Conservation (phyloP, 2,888 invertebrate species). For the Anagyrus pseudococci region DNA sequence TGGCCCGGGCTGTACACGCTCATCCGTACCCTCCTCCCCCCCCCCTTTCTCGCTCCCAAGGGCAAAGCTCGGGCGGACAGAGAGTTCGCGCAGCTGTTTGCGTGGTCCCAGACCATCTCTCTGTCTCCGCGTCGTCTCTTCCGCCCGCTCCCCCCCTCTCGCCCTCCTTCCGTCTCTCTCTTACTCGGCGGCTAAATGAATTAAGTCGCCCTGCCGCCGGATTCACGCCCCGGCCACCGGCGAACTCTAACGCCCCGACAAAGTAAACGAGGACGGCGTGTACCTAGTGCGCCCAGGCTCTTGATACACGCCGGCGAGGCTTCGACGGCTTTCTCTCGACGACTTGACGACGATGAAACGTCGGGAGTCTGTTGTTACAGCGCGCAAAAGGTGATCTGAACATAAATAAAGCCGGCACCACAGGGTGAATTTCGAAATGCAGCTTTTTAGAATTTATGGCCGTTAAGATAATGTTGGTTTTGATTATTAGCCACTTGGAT, state of each 20-base stretch:
- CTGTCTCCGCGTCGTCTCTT: background rate
- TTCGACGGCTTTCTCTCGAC: too few relatives aligned
- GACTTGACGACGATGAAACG: too few relatives aligned
- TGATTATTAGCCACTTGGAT: too few relatives aligned
- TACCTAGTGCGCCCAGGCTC: too few relatives aligned
- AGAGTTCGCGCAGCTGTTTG: constrained; percentile 33
- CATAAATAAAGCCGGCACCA: too few relatives aligned
- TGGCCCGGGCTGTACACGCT: background rate
- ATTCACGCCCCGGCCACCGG: background rate
- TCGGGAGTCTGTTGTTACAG: too few relatives aligned
- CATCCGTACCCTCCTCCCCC: background rate
- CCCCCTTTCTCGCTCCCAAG: constrained; percentile 6
- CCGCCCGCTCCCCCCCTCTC: background rate
- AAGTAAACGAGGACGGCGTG: background rate
- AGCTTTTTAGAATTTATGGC: too few relatives aligned
- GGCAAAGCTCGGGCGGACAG: background rate
- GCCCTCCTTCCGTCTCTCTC: background rate
- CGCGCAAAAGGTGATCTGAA: too few relatives aligned
- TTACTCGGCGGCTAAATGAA: constrained; percentile 26
- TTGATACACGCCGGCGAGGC: too few relatives aligned
- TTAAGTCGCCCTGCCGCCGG: constrained; percentile 28
- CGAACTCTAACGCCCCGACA: background rate
- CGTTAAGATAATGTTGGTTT: too few relatives aligned
- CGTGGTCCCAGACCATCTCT: background rate
- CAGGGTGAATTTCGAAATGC: too few relatives aligned